phyloP scores from a whole-genome alignment of 1,140 invertebrate species.

The Doryteuthis pealeii region DNA sequence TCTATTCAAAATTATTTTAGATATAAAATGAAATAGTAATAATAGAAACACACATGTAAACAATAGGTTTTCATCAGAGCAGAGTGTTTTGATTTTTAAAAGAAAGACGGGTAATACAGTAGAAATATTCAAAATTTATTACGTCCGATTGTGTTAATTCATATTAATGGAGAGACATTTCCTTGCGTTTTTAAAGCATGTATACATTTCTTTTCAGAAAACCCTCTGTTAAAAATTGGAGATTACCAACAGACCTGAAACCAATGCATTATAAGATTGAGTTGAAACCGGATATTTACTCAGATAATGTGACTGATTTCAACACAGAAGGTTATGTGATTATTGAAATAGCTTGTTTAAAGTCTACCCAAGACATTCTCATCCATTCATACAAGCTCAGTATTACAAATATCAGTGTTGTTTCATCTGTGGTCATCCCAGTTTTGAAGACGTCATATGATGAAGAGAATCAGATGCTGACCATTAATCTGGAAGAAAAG shows the following conservation, averaged over 20 bases:
- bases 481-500: conserved; percentile 62
- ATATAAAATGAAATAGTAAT: too few relatives aligned
- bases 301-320: conserved; percentile 30
- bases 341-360: conserved; percentile 66
- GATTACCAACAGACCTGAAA: conserved; percentile 35
- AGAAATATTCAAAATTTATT: too few relatives aligned
- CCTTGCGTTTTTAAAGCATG: too few relatives aligned
- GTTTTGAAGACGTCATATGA: conserved; percentile 56
- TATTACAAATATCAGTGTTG: background rate
- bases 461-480: conserved; percentile 67
- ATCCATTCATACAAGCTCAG: conserved; percentile 63
- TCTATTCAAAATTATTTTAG: too few relatives aligned
- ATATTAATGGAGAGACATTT: too few relatives aligned
- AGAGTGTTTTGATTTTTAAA: too few relatives aligned
- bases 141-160: too few relatives aligned
- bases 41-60: too few relatives aligned
- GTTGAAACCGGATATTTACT: conserved; percentile 43
- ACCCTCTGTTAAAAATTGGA: background rate
- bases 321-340: conserved; percentile 72
- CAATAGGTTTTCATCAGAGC: too few relatives aligned
- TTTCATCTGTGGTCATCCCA: conserved; percentile 14
- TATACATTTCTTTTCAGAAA: too few relatives aligned
- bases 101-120: too few relatives aligned
- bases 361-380: conserved; percentile 68
- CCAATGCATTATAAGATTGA: conserved; percentile 41